A percentile compares a stretch with the other conserved stretches of the same genome.
phyloP scores from a whole-genome alignment of 2,797 vertebrate genomes.

The Steatocranus sp. region DNA sequence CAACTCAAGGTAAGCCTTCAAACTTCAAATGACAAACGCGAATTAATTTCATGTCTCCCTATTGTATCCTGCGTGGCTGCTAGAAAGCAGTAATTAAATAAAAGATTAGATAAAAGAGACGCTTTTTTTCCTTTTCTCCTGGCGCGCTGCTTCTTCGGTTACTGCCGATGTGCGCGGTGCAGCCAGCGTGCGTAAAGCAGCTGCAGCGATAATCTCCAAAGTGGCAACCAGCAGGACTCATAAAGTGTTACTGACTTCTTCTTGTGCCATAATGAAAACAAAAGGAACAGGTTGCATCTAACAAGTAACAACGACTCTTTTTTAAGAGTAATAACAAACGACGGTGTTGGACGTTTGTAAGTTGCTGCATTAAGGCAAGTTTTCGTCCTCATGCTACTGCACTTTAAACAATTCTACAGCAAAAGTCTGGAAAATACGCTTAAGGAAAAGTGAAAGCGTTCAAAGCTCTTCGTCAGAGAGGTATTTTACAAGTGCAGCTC shows the following conservation, averaged over 20 bases:
- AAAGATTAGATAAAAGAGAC: background rate
- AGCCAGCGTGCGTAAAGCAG: constrained; percentile 38
- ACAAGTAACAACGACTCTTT: background rate
- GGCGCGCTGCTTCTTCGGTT: background rate
- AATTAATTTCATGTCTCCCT: background rate
- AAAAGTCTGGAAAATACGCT: background rate
- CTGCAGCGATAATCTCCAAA: constrained; percentile 31
- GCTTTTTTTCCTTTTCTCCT: background rate
- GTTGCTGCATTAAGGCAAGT: background rate
- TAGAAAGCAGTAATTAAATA: background rate
- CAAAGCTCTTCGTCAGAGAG: background rate
- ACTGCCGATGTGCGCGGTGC: constrained; percentile 6
- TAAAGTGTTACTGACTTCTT: background rate
- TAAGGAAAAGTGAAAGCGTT: background rate
- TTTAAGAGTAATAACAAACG: background rate
- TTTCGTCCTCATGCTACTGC: background rate
- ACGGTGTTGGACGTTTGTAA: background rate
- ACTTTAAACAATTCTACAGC: fast-evolving
- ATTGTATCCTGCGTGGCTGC: background rate
- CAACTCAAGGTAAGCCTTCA: constrained; percentile 62
- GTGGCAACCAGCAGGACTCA: background rate
- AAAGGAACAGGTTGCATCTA: background rate
- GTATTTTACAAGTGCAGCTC: background rate
- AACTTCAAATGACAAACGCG: background rate
- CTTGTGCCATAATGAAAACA: background rate